Conservation (phyloP, 2,888 invertebrate species). For the Volucella inflata region DNA sequence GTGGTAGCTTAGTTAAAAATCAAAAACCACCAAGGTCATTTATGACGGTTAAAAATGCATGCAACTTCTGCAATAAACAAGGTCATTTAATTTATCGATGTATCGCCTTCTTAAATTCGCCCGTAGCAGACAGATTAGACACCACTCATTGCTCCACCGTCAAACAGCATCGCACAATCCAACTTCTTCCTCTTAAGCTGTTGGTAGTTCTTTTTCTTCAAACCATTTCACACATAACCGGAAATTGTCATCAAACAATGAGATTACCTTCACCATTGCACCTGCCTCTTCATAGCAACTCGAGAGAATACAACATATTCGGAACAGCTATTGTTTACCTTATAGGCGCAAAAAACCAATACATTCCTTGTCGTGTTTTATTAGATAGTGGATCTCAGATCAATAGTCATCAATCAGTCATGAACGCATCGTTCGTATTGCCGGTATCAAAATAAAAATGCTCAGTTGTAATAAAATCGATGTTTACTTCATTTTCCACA, state of each 20-base stretch:
- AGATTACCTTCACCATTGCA: not conserved
- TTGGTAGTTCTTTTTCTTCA: too few relatives aligned
- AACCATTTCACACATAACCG: too few relatives aligned
- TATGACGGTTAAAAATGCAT: too few relatives aligned
- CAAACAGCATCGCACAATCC: too few relatives aligned
- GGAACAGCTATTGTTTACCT: conserved; percentile 36
- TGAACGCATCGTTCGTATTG: conserved; percentile 33
- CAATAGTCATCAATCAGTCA: conserved; percentile 43
- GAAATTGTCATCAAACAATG: conserved; percentile 1
- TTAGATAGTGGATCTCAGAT: conserved; percentile 10
- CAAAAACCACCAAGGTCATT: too few relatives aligned
- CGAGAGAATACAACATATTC: conserved; percentile 28
- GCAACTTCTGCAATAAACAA: too few relatives aligned
- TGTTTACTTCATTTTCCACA: too few relatives aligned
- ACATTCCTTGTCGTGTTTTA: too few relatives aligned
- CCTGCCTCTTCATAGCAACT: conserved; percentile 6
- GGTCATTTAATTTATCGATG: too few relatives aligned
- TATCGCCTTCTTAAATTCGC: conserved; percentile 48
- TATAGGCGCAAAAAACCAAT: too few relatives aligned
- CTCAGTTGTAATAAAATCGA: conserved; percentile 18
- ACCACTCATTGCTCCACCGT: conserved; percentile 54
- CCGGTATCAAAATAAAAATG: conserved; percentile 48
- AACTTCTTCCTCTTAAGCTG: too few relatives aligned
- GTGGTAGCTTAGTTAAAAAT: too few relatives aligned
- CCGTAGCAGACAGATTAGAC: conserved; percentile 24